Evolutionary conservation across 2,113 vertebrate species (phyloP).

Genomic region (Phaetusa simplex): DNA sequence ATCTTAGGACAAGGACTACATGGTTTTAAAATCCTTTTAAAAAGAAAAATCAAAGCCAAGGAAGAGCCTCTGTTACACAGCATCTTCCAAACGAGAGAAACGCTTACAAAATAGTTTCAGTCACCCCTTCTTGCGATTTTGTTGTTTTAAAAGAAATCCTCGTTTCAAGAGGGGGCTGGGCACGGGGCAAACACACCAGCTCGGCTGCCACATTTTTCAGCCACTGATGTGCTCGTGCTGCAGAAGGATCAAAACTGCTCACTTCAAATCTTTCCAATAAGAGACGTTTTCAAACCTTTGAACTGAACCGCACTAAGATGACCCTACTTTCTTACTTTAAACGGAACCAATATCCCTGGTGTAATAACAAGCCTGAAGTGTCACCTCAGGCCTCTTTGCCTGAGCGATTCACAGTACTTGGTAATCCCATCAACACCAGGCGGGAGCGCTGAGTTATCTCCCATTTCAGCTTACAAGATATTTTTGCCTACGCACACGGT

Average conservation of each 20-base stretch:
- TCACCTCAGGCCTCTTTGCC: neutral
- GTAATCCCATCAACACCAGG: neutral
- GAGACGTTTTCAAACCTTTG: constrained; percentile 24
- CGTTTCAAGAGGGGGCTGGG: neutral
- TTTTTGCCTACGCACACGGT: neutral
- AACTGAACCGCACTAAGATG: neutral
- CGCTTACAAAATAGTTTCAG: neutral
- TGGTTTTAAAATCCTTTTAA: constrained; percentile 56
- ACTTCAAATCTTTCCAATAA: constrained; percentile 1
- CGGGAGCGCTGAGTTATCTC: neutral
- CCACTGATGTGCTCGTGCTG: neutral
- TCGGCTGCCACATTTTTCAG: neutral
- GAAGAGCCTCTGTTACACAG: constrained; percentile 10
- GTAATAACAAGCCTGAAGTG: constrained; percentile 6
- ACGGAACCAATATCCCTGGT: neutral
- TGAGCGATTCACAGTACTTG: neutral
- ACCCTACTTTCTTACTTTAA: constrained; percentile 5
- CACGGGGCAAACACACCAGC: neutral
- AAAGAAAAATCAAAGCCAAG: constrained; percentile 52
- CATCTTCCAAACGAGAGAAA: neutral
- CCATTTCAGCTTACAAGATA: neutral
- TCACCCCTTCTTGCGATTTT: neutral
- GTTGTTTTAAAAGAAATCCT: neutral
- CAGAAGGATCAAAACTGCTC: neutral
- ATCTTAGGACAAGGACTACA: constrained; percentile 59